A percentile compares a stretch with the other conserved stretches of the same genome.
Evolutionary conservation across 2,797 vertebrate species (phyloP).

Genomic region (Phrynocephalus guinanensis): DNA sequence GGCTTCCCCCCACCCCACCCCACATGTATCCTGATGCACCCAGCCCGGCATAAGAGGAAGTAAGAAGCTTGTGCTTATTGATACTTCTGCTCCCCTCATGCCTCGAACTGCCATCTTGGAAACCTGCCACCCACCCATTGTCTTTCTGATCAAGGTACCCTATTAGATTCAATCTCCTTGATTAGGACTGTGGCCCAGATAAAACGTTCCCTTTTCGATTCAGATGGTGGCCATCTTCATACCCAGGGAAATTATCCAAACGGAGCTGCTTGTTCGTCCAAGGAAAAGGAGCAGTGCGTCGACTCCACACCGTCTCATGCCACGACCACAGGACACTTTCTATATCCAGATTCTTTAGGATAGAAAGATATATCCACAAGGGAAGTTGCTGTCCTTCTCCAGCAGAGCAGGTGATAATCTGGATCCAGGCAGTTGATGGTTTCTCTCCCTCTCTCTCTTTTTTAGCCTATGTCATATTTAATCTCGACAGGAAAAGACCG

Average conservation of each 20-base stretch:
- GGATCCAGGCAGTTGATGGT: background rate
- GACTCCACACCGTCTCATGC: background rate
- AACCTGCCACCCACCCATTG: background rate
- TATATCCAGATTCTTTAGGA: background rate
- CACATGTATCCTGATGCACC: background rate
- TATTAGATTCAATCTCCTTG: background rate
- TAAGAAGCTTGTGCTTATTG: conserved; percentile 22
- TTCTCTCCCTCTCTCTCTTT: background rate
- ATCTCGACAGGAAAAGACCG: background rate
- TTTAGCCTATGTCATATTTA: background rate
- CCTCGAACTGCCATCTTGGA: background rate
- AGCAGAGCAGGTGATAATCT: background rate
- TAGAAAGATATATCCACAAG: background rate
- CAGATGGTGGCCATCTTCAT: background rate
- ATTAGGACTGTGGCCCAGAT: too few species aligned
- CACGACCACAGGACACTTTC: background rate
- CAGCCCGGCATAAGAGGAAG: background rate
- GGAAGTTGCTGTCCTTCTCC: background rate
- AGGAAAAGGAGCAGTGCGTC: background rate
- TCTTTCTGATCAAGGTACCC: background rate
- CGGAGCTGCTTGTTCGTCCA: background rate
- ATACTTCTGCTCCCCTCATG: background rate
- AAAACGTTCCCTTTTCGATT: background rate
- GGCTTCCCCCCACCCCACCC: background rate
- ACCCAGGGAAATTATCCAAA: background rate